These are phyloP conservation scores for Climacteris rufus DNA, from an alignment of 2,113 vertebrate species.

Conservation along the genomic window DNA sequence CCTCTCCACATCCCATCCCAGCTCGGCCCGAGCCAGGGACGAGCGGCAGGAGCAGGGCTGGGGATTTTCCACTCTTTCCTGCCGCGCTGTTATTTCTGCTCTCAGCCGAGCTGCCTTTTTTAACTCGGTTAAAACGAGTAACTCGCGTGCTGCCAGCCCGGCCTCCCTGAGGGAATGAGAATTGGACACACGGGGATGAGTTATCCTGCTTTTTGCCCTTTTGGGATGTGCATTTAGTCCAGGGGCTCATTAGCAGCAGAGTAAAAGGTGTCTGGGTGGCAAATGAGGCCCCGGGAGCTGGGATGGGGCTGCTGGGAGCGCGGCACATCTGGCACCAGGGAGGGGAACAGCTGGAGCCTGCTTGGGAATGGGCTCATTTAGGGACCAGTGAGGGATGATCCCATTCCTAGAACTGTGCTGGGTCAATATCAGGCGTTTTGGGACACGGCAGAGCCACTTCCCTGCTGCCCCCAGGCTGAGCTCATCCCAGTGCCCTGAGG, in stretches of 20 bases:
- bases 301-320: no score
- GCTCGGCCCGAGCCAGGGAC: not conserved
- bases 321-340: not conserved
- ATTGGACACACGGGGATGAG: no score
- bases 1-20: not conserved
- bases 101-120: no score
- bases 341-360: not conserved
- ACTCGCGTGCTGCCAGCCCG: no score
- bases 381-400: not conserved
- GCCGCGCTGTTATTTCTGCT: no score
- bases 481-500: not conserved
- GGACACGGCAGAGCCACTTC: no score
- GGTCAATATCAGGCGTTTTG: not conserved
- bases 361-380: not conserved
- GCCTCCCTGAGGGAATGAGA: no score
- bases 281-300: not conserved
- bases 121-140: no score
- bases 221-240: not conserved
- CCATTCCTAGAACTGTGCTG: not conserved
- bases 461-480: not conserved
- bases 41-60: not conserved
- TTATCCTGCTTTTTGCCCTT: no score
- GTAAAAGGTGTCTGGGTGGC: not conserved
- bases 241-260: no score
- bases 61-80: no score